Percentiles rank a stretch among this genome's conserved stretches.
These are phyloP conservation scores for Apogon hyalosoma DNA, from an alignment of 2,797 vertebrate species.

Conservation along the genomic window DNA sequence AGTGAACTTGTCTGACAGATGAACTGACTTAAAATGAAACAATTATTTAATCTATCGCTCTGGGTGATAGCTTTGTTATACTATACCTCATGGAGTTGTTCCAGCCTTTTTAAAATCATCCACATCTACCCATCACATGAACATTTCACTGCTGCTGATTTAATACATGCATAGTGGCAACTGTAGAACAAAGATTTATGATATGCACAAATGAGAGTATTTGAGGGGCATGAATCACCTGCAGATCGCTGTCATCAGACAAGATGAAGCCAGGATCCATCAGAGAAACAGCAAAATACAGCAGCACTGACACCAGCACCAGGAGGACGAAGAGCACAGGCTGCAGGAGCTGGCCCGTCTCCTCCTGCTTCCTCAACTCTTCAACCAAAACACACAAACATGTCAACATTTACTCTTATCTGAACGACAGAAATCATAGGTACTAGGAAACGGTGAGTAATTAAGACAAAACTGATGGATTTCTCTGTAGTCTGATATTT, in stretches of 20 bases:
- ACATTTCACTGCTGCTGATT: no score
- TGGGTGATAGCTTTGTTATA: no score
- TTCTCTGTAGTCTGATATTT: no score
- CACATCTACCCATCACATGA: no score
- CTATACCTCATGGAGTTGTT: no score
- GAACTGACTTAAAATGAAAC: neutral
- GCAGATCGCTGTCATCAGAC: slow-evolving; percentile 79
- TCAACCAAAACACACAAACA: neutral
- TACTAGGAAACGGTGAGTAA: neutral
- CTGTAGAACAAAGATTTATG: no score
- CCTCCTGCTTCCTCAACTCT: slow-evolving; percentile 88
- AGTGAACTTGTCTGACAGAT: neutral
- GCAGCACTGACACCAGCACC: slow-evolving; percentile 89
- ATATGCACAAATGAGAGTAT: no score
- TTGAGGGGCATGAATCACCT: slow-evolving; percentile 73
- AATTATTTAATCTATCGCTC: no score
- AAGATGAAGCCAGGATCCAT: slow-evolving; percentile 96
- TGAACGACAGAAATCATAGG: neutral
- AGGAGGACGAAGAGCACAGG: slow-evolving; percentile 87
- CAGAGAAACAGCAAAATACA: slow-evolving; percentile 92
- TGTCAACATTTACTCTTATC: neutral
- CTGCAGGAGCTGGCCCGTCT: slow-evolving; percentile 84
- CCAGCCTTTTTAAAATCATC: no score
- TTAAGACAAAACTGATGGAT: no score
- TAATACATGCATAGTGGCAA: no score